These are phyloP conservation scores for Lepisosteus osseus DNA, from an alignment of 2,113 vertebrate genomes.

Conservation along the genomic window DNA sequence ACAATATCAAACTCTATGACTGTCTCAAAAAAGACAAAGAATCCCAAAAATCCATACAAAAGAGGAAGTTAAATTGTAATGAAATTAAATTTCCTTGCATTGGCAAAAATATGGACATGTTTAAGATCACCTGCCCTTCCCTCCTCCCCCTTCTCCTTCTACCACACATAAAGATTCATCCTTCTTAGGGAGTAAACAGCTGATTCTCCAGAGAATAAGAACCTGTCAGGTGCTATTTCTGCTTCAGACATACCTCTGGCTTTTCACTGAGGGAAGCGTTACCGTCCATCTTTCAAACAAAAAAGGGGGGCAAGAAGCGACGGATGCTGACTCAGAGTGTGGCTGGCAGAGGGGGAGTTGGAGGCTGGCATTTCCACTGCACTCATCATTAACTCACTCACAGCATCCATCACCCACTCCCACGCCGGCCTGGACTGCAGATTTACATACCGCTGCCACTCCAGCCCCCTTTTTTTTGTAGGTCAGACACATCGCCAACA, in stretches of 20 bases:
- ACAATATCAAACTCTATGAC: background rate
- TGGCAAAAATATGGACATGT: background rate
- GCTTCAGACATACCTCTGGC: constrained; percentile 80
- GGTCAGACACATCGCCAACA: constrained; percentile 61
- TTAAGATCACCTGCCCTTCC: too few species aligned
- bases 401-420: constrained; percentile 70
- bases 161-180: constrained; percentile 38
- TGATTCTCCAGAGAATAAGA: constrained; percentile 79
- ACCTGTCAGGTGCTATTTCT: constrained; percentile 72
- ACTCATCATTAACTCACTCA: constrained; percentile 74
- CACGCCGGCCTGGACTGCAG: constrained; percentile 72
- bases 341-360: constrained; percentile 70
- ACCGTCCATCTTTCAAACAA: constrained; percentile 57
- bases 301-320: constrained; percentile 49
- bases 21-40: background rate
- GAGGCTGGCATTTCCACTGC: constrained; percentile 72
- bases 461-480: constrained; percentile 53
- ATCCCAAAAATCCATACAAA: background rate
- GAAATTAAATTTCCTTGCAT: background rate
- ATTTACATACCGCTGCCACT: constrained; percentile 74
- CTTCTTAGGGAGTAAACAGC: constrained; percentile 78
- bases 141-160: too few species aligned
- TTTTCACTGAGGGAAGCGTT: constrained; percentile 77
- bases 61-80: background rate
- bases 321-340: constrained; percentile 81